Conservation (phyloP, 1,140 invertebrate genomes). For the Pseudoatta argentina region DNA sequence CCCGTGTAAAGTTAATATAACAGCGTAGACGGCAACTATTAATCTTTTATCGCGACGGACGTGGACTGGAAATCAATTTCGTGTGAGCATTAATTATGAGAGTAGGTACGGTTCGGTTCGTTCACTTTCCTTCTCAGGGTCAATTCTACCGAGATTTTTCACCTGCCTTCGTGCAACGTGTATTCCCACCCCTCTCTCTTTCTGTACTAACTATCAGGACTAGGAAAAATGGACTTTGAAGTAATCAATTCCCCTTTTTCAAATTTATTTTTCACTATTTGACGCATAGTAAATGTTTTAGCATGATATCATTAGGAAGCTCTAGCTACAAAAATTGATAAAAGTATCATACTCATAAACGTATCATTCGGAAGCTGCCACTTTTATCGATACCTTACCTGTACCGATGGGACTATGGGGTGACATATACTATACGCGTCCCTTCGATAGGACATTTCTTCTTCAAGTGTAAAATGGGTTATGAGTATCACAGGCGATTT, state of each 20-base stretch:
- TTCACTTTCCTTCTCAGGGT: conserved; percentile 37
- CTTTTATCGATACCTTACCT: background rate
- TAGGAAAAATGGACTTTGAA: background rate
- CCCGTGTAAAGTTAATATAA: conserved; percentile 55
- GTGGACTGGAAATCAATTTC: conserved; percentile 52
- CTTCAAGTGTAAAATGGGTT: conserved; percentile 70
- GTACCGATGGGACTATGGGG: background rate
- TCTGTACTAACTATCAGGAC: background rate
- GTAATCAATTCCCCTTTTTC: background rate
- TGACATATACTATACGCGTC: background rate
- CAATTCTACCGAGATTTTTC: conserved; percentile 46
- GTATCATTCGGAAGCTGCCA: background rate
- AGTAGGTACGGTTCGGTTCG: conserved; percentile 11
- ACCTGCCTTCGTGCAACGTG: background rate
- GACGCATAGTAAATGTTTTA: background rate
- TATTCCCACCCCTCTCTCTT: background rate
- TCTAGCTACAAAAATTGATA: background rate
- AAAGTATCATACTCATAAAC: background rate
- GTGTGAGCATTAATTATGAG: conserved; percentile 59
- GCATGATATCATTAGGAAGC: background rate
- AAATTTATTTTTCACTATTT: conserved; percentile 14
- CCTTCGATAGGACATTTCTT: conserved; percentile 53
- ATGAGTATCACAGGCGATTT: conserved; percentile 68
- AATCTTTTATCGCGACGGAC: conserved; percentile 60
- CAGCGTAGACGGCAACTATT: conserved; percentile 52